These are phyloP conservation scores for Lasiurus borealis DNA, from an alignment of 2,113 vertebrate genomes.

Conservation along the genomic window DNA sequence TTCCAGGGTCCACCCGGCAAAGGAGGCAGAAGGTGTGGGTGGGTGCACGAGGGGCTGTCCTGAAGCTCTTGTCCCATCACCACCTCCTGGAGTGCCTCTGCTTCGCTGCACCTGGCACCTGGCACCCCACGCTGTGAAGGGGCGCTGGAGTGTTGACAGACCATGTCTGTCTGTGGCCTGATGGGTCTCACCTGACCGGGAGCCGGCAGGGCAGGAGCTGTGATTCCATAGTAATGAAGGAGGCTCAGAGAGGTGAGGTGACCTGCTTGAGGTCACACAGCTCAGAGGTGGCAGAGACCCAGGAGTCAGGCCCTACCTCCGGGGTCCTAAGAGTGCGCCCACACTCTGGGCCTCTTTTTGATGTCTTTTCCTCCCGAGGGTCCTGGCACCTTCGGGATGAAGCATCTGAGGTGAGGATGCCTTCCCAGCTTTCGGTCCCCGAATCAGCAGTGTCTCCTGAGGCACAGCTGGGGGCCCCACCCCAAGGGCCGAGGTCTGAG, in stretches of 20 bases:
- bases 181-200: not conserved
- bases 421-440: not conserved
- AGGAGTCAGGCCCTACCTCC: not conserved
- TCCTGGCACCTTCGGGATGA: fast-evolving
- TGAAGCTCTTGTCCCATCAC: not conserved
- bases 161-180: not conserved
- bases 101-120: fast-evolving
- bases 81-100: not conserved
- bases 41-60: not conserved
- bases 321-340: not conserved
- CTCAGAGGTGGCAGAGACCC: not conserved
- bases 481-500: no score
- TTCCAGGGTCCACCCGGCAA: not conserved
- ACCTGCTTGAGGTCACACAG: not conserved
- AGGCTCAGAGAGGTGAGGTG: not conserved
- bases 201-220: not conserved
- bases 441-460: not conserved
- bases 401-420: not conserved
- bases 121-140: not conserved
- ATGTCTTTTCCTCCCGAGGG: not conserved
- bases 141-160: not conserved
- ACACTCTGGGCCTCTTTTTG: no score
- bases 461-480: not conserved
- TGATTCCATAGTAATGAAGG: not conserved
- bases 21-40: not conserved